Conservation (phyloP, 2,797 vertebrate genomes). For the Peromyscus eremicus region DNA sequence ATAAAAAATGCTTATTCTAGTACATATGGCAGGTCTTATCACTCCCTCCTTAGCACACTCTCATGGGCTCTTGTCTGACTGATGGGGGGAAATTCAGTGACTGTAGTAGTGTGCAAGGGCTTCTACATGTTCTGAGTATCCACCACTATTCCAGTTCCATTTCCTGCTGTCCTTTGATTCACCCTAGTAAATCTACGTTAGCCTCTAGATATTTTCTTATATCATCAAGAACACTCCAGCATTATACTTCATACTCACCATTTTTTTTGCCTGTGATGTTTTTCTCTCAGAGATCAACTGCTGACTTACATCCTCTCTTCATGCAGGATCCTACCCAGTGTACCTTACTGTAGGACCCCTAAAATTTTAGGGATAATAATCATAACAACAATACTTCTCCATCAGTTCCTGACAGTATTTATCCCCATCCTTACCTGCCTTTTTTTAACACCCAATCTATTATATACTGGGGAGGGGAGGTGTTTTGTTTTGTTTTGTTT, state of each 20-base stretch:
- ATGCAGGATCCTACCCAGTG: background rate
- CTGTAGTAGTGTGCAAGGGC: background rate
- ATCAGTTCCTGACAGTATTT: background rate
- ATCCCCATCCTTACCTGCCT: background rate
- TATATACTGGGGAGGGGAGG: background rate
- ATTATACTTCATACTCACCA: background rate
- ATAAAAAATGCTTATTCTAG: conserved; percentile 15
- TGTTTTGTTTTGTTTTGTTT: background rate
- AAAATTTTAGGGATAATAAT: background rate
- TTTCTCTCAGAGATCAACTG: background rate
- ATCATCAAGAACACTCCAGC: background rate
- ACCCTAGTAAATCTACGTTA: background rate
- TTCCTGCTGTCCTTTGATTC: background rate
- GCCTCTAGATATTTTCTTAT: background rate
- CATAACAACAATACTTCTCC: background rate
- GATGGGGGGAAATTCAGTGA: background rate
- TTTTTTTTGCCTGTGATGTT: background rate
- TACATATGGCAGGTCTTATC: background rate
- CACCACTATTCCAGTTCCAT: background rate
- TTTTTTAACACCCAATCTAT: background rate
- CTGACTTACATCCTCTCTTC: background rate
- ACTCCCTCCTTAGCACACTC: background rate
- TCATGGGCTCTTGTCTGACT: background rate
- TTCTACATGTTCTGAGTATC: background rate
- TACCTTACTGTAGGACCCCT: background rate